phyloP scores from a whole-genome alignment of 2,797 vertebrate genomes.

The Dallia pectoralis region DNA sequence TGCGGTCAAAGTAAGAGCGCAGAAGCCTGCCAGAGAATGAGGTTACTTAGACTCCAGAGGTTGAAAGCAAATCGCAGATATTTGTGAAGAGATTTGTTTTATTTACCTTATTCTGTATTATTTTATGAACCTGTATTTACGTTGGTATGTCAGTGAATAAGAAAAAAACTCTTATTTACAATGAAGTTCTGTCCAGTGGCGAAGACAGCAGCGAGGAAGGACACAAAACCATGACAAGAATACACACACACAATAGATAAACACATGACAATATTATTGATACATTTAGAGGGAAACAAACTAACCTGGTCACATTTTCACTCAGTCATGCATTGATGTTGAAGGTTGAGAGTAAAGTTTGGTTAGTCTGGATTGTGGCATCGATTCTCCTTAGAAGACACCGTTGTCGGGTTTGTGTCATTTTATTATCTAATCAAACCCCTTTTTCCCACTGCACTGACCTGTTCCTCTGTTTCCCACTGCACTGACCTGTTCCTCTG shows the following conservation, averaged over 20 bases:
- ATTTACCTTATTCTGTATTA: not conserved
- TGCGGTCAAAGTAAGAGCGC: constrained; percentile 26
- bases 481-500: too few relatives aligned
- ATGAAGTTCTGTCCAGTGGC: not conserved
- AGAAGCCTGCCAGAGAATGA: constrained; percentile 16
- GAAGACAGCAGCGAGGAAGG: not conserved
- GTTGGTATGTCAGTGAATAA: not conserved
- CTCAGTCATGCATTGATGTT: not conserved
- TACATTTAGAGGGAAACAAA: not conserved
- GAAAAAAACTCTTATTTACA: constrained; percentile 6
- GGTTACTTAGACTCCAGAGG: not conserved
- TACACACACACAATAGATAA: not conserved
- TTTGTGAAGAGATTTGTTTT: not conserved
- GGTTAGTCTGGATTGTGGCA: not conserved
- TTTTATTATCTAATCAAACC: not conserved
- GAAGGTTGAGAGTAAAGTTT: not conserved
- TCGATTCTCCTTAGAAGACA: not conserved
- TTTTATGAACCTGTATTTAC: not conserved
- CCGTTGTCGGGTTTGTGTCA: not conserved
- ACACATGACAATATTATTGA: not conserved
- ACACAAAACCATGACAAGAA: not conserved
- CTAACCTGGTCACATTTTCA: not conserved
- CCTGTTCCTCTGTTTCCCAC: too few relatives aligned
- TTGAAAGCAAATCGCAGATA: not conserved
- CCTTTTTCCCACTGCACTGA: too few relatives aligned